Evolutionary conservation across 2,113 vertebrate genomes (phyloP), one percentile per base, ranked within the genome.

Genomic region (Percina caprodes): DNA sequence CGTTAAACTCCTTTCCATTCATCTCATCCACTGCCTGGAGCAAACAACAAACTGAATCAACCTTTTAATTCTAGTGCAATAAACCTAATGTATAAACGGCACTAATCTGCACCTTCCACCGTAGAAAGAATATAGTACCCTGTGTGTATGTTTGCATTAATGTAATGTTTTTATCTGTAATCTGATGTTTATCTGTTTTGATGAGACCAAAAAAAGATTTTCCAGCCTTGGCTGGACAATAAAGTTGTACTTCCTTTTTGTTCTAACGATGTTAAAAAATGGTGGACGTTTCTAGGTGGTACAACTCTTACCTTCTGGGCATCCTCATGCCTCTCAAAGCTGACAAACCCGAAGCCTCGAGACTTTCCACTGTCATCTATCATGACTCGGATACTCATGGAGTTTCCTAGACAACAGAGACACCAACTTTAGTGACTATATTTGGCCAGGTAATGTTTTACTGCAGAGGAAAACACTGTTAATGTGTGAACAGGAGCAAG

Each of bases 361-460:
- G 97, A 99, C 92, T 98, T 98, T 78, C 98, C 98, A 56, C 85
- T 95, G 77, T 98, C 97, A 74, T 99, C 98, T 0, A 96, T 98
- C 98, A 99, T 99, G 87, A 99, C 98, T 52, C 98, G 97, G 85
- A 98, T 97, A 89, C 98, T 99, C 93, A 99, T 95, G 54, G 97
- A 96, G 81, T 96, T 96, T 71, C 98, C 98, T 99, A 24, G 30
- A n/a, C 3, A 51, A 86, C 39, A 86, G 5, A 82, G 1, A 52
- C 14, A 80, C 6, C 12, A 58, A 6, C 1, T 24, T 73, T 5
- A 74, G 9, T 49, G 13, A 52, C 5, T 11, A 18, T 10, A 26
- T 46, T 42, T 65, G 56, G 2, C 45, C 18, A 5, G 1, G 2
- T 19, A 18, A 15, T 18, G 14, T 54, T 74, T 58, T 39, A 10